Evolutionary conservation across 2,113 vertebrate genomes (phyloP), one percentile per base, ranked within the genome.

Genomic region (Herpetotheres cachinnans): DNA sequence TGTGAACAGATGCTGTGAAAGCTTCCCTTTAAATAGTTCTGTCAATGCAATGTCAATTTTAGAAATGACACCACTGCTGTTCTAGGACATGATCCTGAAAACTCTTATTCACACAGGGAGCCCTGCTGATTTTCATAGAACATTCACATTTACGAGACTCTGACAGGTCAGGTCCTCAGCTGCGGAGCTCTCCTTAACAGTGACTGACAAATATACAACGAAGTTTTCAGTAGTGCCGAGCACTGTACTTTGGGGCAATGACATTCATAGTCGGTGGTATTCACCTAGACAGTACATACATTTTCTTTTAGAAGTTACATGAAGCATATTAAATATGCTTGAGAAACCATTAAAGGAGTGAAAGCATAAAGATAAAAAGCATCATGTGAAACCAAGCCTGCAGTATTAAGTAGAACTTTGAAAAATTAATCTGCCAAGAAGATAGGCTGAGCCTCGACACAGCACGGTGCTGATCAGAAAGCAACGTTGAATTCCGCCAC

Each of bases 21-120:
- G 78, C 87, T 80, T 95, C 87, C 87, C 93, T 91, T 95, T 80
- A 95, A 96, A 92, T 95, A 96, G 89, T 94, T 87, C 86, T 95
- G 94, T 94, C 91, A 97, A 86, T 91, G 89, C 86, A 47, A 77
- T 26, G 84, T 94, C 89, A 95, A 8, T 94, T 86, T 93, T 77
- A 63, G 86, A 80, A 96, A 70, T 19, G n/a, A 93, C 93, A 87
- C 73, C 52, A 36, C 76, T 82, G 86, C 73, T 85, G 70, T 83
- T 95, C 71, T 15, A 87, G 70, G 78, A 91, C 67, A 27, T 2
- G 66, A 91, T 95, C 92, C 86, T 71, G 66, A 44, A 90, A 94
- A 91, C 73, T 49, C 86, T 36, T 16, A 27, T 15, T 76, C 65
- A 20, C 83, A n/a, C 30, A 49, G 70, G 66, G 74, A 91, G 38